These are phyloP conservation scores for Ridgeia piscesae DNA, from an alignment of 1,140 invertebrate genomes.

Conservation along the genomic window DNA sequence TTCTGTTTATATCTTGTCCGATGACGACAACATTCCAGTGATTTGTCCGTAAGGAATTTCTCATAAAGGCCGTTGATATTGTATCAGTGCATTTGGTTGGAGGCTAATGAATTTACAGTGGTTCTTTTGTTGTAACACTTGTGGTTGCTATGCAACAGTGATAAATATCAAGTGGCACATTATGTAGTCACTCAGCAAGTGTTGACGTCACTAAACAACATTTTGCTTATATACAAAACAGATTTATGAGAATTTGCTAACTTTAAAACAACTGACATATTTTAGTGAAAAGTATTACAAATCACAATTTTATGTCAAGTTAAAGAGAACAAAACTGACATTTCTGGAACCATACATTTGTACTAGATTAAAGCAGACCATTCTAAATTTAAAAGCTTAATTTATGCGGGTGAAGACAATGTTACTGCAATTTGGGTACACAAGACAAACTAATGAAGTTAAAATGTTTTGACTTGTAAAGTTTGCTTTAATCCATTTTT, in stretches of 20 bases:
- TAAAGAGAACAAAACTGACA: background rate
- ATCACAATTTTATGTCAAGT: background rate
- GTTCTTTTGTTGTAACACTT: background rate
- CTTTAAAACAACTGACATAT: background rate
- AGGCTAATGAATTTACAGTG: background rate
- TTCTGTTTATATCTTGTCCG: background rate
- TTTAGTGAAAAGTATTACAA: background rate
- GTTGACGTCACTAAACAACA: background rate
- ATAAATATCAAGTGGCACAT: constrained; percentile 1
- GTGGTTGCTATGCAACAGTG: background rate
- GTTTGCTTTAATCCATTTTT: too few relatives aligned
- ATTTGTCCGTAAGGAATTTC: background rate
- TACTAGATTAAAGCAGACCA: background rate
- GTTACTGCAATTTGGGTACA: background rate
- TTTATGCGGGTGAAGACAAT: background rate
- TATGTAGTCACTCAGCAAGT: background rate
- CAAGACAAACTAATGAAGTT: background rate
- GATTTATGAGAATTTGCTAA: too few relatives aligned
- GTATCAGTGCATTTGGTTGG: background rate
- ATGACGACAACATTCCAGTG: background rate
- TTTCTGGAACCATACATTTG: background rate
- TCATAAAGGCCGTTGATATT: background rate
- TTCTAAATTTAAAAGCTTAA: background rate
- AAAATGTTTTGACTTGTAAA: background rate
- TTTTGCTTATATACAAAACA: background rate